Base-by-base conservation (phyloP, 2,888 invertebrate genomes). In the Diaprepes abbreviatus region DNA sequence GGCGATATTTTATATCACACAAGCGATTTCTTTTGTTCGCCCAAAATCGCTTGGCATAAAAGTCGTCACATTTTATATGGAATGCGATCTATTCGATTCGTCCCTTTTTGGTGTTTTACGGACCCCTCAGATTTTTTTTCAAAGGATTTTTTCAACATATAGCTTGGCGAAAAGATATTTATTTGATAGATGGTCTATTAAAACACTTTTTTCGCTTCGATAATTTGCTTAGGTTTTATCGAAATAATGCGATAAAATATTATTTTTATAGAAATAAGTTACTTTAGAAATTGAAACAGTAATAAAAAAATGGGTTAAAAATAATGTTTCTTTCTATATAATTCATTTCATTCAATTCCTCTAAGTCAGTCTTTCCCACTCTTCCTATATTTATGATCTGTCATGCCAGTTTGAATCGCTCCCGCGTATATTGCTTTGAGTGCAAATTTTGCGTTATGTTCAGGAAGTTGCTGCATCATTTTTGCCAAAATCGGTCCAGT, bases 1-100 rank as follows among this genome's bases (percentile, higher is more conserved):
- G 72, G 71, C 72, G 64, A 74, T 76, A 76, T 75, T 75, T 78
- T 75, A 76, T 75, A 71, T 73, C 68, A 62, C 45, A 58, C 59
- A 33, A 52, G 55, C 52, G 55, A 70, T 70, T 66, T 64, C 70
- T 70, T 70, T 70, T 66, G 66, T 70, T 62, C 66, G 62, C 62
- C 60, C 17, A 33, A 59, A 59, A 59, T 59, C 43, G 28, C 36
- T 45, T 24, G 45, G 57, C 40, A 65, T 65, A 65, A 65, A 65
- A 65, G 57, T 65, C 65, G 65, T 65, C 65, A 65, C 65, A 57
- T 48, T 65, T 65, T 45, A 59, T 62, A 36, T 14, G 40, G 48
- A 57, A 40, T 21, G 57, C 57, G 38, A 57, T 57, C 57, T 40
- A 38, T 57, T 57, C 38, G 57, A 57, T 17, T 38, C 57, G 57